These are phyloP conservation scores for Xestoiulus laeticollis DNA, from an alignment of 2,888 invertebrate genomes.

Conservation along the genomic window DNA sequence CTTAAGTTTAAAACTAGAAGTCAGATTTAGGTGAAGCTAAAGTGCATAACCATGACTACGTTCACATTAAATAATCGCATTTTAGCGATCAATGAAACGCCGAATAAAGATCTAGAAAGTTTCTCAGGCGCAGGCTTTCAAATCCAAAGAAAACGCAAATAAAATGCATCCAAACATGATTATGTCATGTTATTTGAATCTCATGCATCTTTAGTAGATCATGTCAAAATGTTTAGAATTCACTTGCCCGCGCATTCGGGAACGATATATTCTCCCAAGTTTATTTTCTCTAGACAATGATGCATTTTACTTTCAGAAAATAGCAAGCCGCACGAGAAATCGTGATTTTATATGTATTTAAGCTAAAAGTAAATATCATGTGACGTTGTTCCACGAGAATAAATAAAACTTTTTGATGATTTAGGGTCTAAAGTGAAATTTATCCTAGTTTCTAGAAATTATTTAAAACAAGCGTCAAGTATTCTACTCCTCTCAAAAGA, in stretches of 20 bases:
- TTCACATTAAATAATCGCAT: background rate
- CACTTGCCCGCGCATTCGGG: background rate
- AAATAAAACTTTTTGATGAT: background rate
- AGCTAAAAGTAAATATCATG: background rate
- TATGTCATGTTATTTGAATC: slow-evolving; percentile 7
- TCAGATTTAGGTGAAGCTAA: background rate
- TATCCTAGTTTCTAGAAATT: background rate
- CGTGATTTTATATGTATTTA: background rate
- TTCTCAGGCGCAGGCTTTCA: background rate
- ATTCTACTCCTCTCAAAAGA: background rate
- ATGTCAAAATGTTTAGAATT: background rate
- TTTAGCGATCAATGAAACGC: background rate
- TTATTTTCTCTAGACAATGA: background rate
- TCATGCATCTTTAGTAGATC: background rate
- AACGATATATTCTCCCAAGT: background rate
- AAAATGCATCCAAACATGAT: background rate
- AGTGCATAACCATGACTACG: background rate
- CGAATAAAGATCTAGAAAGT: background rate
- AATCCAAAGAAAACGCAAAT: background rate
- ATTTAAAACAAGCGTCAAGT: background rate
- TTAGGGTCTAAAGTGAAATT: background rate
- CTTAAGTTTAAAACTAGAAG: background rate
- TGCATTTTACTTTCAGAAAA: background rate
- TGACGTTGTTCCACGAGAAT: background rate
- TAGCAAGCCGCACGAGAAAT: background rate